These are phyloP conservation scores for Psilopsiagon aurifrons DNA, from an alignment of 2,113 vertebrate genomes.

Conservation along the genomic window DNA sequence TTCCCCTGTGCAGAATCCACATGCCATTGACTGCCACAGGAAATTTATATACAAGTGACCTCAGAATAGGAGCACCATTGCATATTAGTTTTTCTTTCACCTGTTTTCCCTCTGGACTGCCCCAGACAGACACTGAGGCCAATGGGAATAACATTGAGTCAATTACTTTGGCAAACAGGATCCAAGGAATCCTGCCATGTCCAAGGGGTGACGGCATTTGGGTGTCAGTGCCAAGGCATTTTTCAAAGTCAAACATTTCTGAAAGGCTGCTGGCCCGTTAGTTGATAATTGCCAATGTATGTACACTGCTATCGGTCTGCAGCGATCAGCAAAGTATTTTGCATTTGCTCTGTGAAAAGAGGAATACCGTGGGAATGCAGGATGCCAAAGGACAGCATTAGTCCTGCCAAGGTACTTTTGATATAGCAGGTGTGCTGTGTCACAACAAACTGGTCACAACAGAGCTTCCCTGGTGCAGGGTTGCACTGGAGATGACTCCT, in stretches of 20 bases:
- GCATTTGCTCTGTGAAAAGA: background rate
- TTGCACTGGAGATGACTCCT: background rate
- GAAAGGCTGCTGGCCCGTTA: background rate
- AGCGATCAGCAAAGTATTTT: background rate
- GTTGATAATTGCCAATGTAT: constrained; percentile 23
- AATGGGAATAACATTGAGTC: background rate
- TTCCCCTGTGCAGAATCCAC: background rate
- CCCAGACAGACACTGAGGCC: background rate
- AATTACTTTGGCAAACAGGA: background rate
- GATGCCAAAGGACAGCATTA: background rate
- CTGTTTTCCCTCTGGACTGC: background rate
- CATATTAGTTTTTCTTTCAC: background rate
- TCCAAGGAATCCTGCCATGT: background rate
- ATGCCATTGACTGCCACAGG: background rate
- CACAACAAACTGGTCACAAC: background rate
- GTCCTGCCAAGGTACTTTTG: background rate
- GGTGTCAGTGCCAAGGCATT: background rate
- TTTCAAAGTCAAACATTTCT: constrained; percentile 34
- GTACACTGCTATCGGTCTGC: background rate
- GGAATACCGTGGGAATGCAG: background rate
- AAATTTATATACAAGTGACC: background rate
- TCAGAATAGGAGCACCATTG: background rate
- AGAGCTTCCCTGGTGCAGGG: background rate
- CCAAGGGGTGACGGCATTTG: background rate
- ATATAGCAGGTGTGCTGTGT: background rate